Percentiles rank a stretch among this genome's conserved stretches.
These are phyloP conservation scores for Meliscaeva auricollis DNA, from an alignment of 2,888 invertebrate genomes.

Conservation along the genomic window DNA sequence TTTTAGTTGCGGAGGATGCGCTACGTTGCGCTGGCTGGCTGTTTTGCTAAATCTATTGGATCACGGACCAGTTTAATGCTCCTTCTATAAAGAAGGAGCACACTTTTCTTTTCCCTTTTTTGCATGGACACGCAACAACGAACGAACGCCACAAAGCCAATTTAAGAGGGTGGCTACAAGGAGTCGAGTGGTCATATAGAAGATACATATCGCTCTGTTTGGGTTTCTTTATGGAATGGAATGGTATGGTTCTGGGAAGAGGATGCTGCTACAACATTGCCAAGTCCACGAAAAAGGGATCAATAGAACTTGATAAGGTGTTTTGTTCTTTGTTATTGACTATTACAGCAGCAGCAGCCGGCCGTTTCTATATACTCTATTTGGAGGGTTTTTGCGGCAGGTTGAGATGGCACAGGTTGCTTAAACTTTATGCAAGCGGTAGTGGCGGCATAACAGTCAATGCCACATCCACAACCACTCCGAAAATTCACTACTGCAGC, in stretches of 20 bases:
- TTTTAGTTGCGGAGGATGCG: slow-evolving; percentile 14
- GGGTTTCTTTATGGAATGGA: neutral
- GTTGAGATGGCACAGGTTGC: slow-evolving; percentile 61
- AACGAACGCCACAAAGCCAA: slow-evolving; percentile 46
- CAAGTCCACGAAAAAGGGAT: slow-evolving; percentile 73
- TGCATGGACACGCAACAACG: slow-evolving; percentile 51
- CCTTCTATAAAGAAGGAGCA: neutral
- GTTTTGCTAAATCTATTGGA: slow-evolving; percentile 34
- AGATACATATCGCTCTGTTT: slow-evolving; percentile 40
- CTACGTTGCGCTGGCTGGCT: neutral
- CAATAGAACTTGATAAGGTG: slow-evolving; percentile 71
- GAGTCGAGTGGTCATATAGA: slow-evolving; percentile 12
- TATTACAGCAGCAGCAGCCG: slow-evolving; percentile 33
- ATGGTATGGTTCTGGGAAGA: slow-evolving; percentile 48
- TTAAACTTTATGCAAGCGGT: slow-evolving; percentile 31
- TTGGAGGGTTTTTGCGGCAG: slow-evolving; percentile 31
- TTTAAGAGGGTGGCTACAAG: slow-evolving; percentile 52
- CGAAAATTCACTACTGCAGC: slow-evolving; percentile 27
- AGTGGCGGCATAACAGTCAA: slow-evolving; percentile 8
- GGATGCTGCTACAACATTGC: slow-evolving; percentile 55
- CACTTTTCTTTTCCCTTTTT: slow-evolving; percentile 22
- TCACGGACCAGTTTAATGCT: slow-evolving; percentile 52
- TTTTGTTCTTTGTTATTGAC: slow-evolving; percentile 64
- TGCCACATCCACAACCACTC: slow-evolving; percentile 32
- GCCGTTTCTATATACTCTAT: neutral